A percentile compares a stretch with the other conserved stretches of the same genome.
Conservation (phyloP, 2,113 vertebrate genomes). For the Neolamprologus brichardi region DNA sequence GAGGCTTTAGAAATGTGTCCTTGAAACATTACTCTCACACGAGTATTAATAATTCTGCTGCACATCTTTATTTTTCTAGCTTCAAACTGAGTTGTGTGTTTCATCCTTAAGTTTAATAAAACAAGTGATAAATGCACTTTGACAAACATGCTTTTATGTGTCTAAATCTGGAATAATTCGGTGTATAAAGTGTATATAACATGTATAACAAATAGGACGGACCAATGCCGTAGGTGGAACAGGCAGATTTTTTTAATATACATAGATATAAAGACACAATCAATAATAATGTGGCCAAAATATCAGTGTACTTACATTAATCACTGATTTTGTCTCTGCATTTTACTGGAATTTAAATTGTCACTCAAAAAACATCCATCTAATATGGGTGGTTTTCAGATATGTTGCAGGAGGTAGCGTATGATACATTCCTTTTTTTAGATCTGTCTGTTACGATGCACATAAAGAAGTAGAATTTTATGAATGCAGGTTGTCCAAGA, state of each 20-base stretch:
- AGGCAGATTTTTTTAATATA: neutral
- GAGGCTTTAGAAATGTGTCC: neutral
- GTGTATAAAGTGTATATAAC: neutral
- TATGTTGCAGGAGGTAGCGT: neutral
- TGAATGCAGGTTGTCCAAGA: neutral
- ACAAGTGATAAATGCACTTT: neutral
- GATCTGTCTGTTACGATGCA: neutral
- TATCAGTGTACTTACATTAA: neutral
- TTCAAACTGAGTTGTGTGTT: neutral
- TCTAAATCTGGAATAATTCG: neutral
- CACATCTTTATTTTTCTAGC: neutral
- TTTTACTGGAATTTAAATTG: neutral
- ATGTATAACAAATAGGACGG: neutral
- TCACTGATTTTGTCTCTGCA: neutral
- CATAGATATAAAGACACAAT: neutral
- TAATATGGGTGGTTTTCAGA: neutral
- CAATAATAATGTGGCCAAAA: neutral
- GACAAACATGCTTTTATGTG: neutral
- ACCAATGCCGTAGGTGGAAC: neutral
- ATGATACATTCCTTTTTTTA: neutral
- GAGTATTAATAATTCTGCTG: neutral
- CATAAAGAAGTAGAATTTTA: neutral
- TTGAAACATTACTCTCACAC: neutral
- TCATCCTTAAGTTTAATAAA: neutral
- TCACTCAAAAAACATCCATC: neutral